Evolutionary conservation across 2,888 invertebrate species (phyloP), one percentile per base, ranked within the genome.

Genomic region (Mimas tiliae): DNA sequence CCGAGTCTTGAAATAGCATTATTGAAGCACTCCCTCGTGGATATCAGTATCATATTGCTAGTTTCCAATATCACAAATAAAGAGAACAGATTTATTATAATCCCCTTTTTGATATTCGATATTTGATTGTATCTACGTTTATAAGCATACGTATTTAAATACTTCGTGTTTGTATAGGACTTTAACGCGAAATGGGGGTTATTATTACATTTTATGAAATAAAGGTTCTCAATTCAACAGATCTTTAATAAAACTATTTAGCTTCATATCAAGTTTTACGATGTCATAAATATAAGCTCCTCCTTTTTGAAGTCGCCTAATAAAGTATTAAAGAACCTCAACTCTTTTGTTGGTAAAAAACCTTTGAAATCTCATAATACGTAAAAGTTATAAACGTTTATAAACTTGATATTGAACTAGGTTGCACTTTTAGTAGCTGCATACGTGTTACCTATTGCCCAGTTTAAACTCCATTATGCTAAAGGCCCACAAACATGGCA

Each of bases 1-100:
- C 77, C 82, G 83, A 88, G 84, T 86, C 82, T 83, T 81, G 83
- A 81, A 87, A 90, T 87, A 82, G 85, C 81, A 86, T 87, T 89
- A 87, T 85, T 80, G 85, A 81, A 58, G 58, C 42, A 83, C 82
- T 86, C 86, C 78, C 82, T 73, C 65, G 80, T 69, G 81, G 73
- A 76, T 81, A 81, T 81, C 76, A 79, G 71, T 72, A 68, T 75
- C 69, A 72, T 80, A 83, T 79, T 78, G 79, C 70, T 52, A 74
- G 42, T 65, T 65, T 58, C 58, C 73, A 72, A 74, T 74, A 77
- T 79, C 70, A 68, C 68, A 70, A 72, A 76, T 74, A 76, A 79
- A 77, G 74, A 71, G 75, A 74, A 76, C 75, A 77, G 79, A 83
- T 75, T 75, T 76, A 53, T 64, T 64, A 53, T 52, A 52, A 64